Base-by-base conservation (phyloP, 2,797 vertebrate species). In the Falco cherrug region DNA sequence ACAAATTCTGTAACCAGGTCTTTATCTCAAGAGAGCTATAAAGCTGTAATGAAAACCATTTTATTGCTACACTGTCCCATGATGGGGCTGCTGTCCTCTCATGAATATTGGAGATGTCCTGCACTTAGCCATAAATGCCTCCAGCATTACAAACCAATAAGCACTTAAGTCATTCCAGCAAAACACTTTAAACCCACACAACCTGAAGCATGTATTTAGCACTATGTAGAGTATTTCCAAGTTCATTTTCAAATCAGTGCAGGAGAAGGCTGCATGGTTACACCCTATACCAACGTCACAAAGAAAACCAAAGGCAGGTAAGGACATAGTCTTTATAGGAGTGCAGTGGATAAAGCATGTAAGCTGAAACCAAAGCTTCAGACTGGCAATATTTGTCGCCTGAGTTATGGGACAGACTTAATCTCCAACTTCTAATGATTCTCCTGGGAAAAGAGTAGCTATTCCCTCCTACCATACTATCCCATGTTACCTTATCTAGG, bases 91-190 rank as follows among this genome's bases (percentile, higher is more conserved):
- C 73, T 90, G 63, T 74, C 84, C 41, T 78, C 69, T 95, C 91
- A 78, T 94, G 89, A 93, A 91, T 94, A 92, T 56, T 91, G 64
- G 92, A 94, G 82, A 90, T 81, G 83, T 75, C 59, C 65, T 93
- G 63, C 80, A 94, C 63, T 90, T 73, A 94, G 76, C 61, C 71
- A 71, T 71, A 95, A 94, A 95, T 39, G 71, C 39, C 73, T 65
- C 37, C 50, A 63, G 57, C 43, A 80, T 84, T 75, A 86, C 56
- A 95, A 91, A 95, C 89, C 67, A 71, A 87, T 81, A 84, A 95
- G 51, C 5, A 3, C 47, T 89, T 68, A 57, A 92, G 64, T 85
- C 60, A 51, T 74, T 95, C 69, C 87, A 91, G 54, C 73, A 95
- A 95, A 78, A 90, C 83, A 74, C 51, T 96, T 95, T 73, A 95